Conservation (phyloP, 92 coral and sea anemone genomes). For the Porites lobata region DNA sequence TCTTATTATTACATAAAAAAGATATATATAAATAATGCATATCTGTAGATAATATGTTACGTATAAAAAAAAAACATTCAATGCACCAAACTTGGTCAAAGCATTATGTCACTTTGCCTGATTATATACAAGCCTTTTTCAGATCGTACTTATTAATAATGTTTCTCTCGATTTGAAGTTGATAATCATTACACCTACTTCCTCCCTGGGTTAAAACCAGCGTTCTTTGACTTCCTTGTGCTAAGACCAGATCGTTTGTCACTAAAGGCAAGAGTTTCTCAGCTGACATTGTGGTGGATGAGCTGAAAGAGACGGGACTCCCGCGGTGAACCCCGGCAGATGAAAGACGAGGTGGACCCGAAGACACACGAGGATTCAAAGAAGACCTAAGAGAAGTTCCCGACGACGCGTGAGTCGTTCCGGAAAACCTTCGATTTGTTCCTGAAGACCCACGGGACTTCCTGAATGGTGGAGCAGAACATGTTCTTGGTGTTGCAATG, state of each 20-base stretch:
- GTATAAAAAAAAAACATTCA: too few relatives aligned
- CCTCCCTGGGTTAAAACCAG: constrained; percentile 84
- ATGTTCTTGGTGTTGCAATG: constrained; percentile 5
- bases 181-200: constrained; percentile 70
- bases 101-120: constrained; percentile 5
- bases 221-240: constrained; percentile 85
- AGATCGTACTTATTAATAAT: constrained; percentile 39
- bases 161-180: constrained; percentile 66
- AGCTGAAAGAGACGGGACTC: constrained; percentile 6
- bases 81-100: too few relatives aligned
- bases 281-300: constrained; percentile 3
- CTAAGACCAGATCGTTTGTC: constrained; percentile 70
- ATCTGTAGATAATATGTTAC: too few relatives aligned
- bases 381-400: not conserved
- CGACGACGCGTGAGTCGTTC: constrained; percentile 26
- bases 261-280: constrained; percentile 63
- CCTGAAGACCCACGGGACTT: not conserved
- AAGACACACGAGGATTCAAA: constrained; percentile 3
- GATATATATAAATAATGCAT: too few relatives aligned
- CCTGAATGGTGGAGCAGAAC: not conserved
- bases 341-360: not conserved
- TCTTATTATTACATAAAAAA: too few relatives aligned
- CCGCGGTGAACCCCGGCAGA: constrained; percentile 11
- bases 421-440: not conserved
- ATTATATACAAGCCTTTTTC: not conserved